These are phyloP conservation scores for Heteronetta atricapilla DNA, from an alignment of 2,113 vertebrate genomes.

Conservation along the genomic window DNA sequence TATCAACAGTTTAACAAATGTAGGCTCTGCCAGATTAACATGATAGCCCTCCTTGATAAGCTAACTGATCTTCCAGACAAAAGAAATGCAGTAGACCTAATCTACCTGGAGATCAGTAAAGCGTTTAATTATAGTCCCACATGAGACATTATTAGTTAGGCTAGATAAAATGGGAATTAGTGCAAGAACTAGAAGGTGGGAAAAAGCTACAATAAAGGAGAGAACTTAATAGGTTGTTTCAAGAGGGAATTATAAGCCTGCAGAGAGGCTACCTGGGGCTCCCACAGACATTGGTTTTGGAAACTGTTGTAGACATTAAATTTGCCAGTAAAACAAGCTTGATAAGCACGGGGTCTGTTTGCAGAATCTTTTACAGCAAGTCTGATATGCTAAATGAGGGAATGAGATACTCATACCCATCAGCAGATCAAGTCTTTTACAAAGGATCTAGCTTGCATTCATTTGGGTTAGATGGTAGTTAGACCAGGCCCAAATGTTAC, in stretches of 20 bases:
- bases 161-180: slow-evolving; percentile 26
- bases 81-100: slow-evolving; percentile 6
- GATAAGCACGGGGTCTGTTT: neutral
- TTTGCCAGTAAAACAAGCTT: neutral
- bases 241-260: neutral
- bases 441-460: neutral
- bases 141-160: slow-evolving; percentile 29
- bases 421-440: neutral
- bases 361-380: neutral
- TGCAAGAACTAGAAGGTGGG: neutral
- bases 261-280: neutral
- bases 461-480: neutral
- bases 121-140: slow-evolving; percentile 20
- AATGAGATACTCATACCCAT: neutral
- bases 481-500: neutral
- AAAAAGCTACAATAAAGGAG: neutral
- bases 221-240: neutral
- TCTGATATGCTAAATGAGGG: neutral
- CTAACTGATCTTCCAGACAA: slow-evolving; percentile 18
- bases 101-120: slow-evolving; percentile 40
- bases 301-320: neutral
- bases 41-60: slow-evolving; percentile 2
- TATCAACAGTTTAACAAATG: neutral
- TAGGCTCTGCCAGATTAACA: neutral
- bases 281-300: neutral